Evolutionary conservation across 2,797 vertebrate genomes (phyloP).

Genomic region (Myotis daubentonii): DNA sequence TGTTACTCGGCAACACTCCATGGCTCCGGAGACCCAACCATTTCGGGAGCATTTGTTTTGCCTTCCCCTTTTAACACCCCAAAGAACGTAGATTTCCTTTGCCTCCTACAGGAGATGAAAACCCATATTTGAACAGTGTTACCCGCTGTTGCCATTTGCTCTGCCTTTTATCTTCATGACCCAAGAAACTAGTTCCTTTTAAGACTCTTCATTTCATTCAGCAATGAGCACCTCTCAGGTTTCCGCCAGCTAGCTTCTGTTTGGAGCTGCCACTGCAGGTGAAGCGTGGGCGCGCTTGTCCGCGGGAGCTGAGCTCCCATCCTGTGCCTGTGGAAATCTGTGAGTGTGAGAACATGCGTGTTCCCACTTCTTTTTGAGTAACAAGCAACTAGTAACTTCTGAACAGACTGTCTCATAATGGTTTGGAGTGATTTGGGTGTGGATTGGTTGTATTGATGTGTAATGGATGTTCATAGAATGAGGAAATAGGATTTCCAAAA

Average conservation of each 20-base stretch:
- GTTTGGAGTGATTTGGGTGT: not conserved
- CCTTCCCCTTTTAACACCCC: not conserved
- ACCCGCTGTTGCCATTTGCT: not conserved
- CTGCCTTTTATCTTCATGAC: not conserved
- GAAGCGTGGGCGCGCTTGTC: not conserved
- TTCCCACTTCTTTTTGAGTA: not conserved
- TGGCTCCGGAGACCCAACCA: not conserved
- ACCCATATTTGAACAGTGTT: not conserved
- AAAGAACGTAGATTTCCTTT: not conserved
- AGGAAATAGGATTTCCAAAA: not conserved
- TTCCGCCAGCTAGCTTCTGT: not conserved
- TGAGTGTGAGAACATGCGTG: not conserved
- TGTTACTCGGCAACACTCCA: too few relatives aligned
- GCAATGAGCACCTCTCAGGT: not conserved
- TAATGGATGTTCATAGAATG: not conserved
- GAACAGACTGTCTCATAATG: not conserved
- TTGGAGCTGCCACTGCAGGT: not conserved
- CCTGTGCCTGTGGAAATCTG: not conserved
- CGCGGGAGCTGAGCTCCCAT: not conserved
- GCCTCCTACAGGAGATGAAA: not conserved
- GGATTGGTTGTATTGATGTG: not conserved
- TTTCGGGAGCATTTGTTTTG: not conserved
- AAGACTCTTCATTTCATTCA: not conserved
- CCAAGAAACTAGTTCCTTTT: not conserved
- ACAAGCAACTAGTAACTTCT: not conserved